Conservation (phyloP, 2,797 vertebrate species). For the Alca torda region DNA sequence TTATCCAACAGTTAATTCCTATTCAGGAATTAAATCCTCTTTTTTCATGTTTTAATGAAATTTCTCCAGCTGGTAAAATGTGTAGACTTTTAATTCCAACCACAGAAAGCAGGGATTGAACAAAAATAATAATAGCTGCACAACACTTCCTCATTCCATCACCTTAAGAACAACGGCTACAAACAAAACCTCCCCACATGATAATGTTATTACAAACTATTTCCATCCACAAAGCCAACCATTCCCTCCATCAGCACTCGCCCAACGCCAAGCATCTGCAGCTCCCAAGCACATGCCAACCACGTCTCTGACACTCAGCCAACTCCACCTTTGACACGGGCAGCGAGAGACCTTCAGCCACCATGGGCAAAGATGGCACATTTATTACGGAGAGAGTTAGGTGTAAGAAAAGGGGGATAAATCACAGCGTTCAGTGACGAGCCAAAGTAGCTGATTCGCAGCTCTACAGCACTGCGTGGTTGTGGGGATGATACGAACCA, state of each 20-base stretch:
- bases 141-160: neutral
- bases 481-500: neutral
- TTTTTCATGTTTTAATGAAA: neutral
- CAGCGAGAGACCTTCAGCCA: neutral
- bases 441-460: neutral
- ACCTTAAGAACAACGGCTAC: neutral
- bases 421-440: neutral
- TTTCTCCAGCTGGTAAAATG: neutral
- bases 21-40: neutral
- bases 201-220: constrained; percentile 1
- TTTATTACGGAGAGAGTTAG: neutral
- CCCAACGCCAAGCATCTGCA: neutral
- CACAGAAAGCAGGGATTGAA: neutral
- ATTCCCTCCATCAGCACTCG: neutral
- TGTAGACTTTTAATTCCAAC: neutral
- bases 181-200: constrained; percentile 1
- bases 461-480: neutral
- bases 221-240: constrained; percentile 39
- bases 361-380: neutral
- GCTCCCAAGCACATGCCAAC: neutral
- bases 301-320: neutral
- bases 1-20: neutral
- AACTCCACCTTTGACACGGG: neutral
- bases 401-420: neutral
- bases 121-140: neutral